Evolutionary conservation across 2,113 vertebrate genomes (phyloP).

Genomic region (Cebidichthys violaceus): DNA sequence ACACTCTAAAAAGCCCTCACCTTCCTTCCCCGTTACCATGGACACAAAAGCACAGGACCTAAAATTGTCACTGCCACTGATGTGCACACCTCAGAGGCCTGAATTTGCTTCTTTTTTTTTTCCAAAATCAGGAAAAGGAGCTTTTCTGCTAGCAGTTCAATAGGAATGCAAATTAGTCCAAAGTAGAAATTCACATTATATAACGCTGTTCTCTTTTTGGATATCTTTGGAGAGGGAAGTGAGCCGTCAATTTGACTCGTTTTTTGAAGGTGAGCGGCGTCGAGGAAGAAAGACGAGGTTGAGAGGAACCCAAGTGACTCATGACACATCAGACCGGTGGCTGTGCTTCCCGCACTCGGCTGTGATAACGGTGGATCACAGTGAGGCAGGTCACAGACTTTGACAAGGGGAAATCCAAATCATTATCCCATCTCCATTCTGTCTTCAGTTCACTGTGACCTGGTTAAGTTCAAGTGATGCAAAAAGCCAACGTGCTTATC

Average conservation of each 20-base stretch:
- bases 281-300: neutral
- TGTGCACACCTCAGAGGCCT: slow-evolving; percentile 56
- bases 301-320: slow-evolving; percentile 66
- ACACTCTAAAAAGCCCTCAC: slow-evolving; percentile 67
- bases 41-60: slow-evolving; percentile 75
- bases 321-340: slow-evolving; percentile 52
- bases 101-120: neutral
- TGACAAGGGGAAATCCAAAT: slow-evolving; percentile 53
- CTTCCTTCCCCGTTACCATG: slow-evolving; percentile 82
- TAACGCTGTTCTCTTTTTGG: slow-evolving; percentile 43
- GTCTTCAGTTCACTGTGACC: slow-evolving; percentile 28
- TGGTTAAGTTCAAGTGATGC: slow-evolving; percentile 4
- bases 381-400: slow-evolving; percentile 57
- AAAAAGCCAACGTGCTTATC: slow-evolving; percentile 23
- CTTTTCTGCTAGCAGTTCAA: slow-evolving; percentile 23
- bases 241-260: slow-evolving; percentile 24
- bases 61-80: slow-evolving; percentile 64
- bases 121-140: slow-evolving; percentile 47
- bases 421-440: slow-evolving; percentile 36
- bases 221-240: slow-evolving; percentile 24
- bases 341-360: slow-evolving; percentile 42
- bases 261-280: slow-evolving; percentile 29
- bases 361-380: slow-evolving; percentile 71
- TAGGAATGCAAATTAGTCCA: slow-evolving; percentile 37
- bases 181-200: slow-evolving; percentile 47